These are phyloP conservation scores for Champsocephalus esox DNA, from an alignment of 2,797 vertebrate species.

Conservation along the genomic window DNA sequence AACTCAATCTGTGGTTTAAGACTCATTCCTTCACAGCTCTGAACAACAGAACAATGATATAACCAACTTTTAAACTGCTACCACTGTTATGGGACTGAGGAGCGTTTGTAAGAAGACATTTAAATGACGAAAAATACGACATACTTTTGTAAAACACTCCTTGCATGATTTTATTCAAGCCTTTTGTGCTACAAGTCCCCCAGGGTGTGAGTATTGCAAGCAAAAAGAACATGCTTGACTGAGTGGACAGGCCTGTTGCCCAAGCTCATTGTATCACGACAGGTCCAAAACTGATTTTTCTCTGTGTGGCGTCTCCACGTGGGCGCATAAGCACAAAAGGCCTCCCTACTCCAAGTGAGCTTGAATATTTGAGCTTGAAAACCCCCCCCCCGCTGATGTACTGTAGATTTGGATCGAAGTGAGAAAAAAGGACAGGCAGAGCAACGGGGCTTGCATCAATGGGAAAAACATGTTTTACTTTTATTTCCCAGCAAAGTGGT, in stretches of 20 bases:
- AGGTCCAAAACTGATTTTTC: slow-evolving; percentile 29
- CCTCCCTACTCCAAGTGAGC: slow-evolving; percentile 5
- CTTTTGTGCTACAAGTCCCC: slow-evolving; percentile 19
- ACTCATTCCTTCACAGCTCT: too few species aligned
- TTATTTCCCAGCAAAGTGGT: slow-evolving; percentile 6
- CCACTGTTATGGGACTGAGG: not conserved
- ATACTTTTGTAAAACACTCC: not conserved
- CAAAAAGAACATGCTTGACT: slow-evolving; percentile 16
- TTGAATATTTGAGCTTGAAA: slow-evolving; percentile 15
- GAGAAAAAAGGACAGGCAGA: slow-evolving; percentile 5
- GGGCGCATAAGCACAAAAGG: slow-evolving; percentile 18
- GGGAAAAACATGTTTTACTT: slow-evolving; percentile 1
- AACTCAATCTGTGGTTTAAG: too few species aligned
- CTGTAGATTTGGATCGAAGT: slow-evolving; percentile 10
- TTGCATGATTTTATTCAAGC: slow-evolving; percentile 31
- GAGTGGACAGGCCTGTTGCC: slow-evolving; percentile 20
- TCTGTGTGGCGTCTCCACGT: slow-evolving; percentile 9
- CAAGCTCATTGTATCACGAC: slow-evolving; percentile 2
- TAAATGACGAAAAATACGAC: too few species aligned
- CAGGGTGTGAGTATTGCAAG: slow-evolving; percentile 35
- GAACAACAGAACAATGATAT: not conserved
- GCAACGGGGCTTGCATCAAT: slow-evolving; percentile 16
- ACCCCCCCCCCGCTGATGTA: not conserved
- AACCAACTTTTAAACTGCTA: not conserved
- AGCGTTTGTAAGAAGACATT: not conserved